phyloP scores from a whole-genome alignment of 1,140 invertebrate species.

The Zaprionus taronus region DNA sequence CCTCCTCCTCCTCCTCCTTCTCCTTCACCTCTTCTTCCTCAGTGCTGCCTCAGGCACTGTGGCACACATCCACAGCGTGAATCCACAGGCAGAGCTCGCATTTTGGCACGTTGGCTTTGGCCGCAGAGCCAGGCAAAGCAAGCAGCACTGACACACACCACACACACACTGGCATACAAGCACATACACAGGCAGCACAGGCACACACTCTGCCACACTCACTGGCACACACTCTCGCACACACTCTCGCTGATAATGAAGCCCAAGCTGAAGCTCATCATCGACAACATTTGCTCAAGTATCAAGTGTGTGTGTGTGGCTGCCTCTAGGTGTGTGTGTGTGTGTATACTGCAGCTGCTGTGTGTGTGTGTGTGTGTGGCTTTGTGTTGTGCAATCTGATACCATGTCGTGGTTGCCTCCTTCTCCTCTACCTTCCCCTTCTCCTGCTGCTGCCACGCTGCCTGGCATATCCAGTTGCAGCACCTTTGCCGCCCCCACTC shows the following conservation, averaged over 20 bases:
- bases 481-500: slow-evolving; percentile 41
- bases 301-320: not conserved
- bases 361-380: slow-evolving; percentile 27
- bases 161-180: not conserved
- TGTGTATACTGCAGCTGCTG: slow-evolving; percentile 10
- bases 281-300: not conserved
- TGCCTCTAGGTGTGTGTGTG: not conserved
- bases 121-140: not conserved
- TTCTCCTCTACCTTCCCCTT: not conserved
- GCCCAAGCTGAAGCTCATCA: slow-evolving; percentile 43
- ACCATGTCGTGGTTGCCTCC: slow-evolving; percentile 58
- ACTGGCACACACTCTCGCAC: slow-evolving; percentile 7
- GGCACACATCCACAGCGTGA: slow-evolving; percentile 36
- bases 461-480: slow-evolving; percentile 71
- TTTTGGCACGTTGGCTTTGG: slow-evolving; percentile 60
- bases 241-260: slow-evolving; percentile 41
- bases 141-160: not conserved
- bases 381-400: slow-evolving; percentile 71
- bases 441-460: slow-evolving; percentile 23
- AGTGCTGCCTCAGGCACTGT: slow-evolving; percentile 10
- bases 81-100: slow-evolving; percentile 15
- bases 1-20: not conserved
- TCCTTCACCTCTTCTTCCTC: not conserved
- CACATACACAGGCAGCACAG: not conserved
- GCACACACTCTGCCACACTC: not conserved